A percentile compares a stretch with the other conserved stretches of the same genome.
These are phyloP conservation scores for Andrena camellia DNA, from an alignment of 2,888 invertebrate genomes.

Conservation along the genomic window DNA sequence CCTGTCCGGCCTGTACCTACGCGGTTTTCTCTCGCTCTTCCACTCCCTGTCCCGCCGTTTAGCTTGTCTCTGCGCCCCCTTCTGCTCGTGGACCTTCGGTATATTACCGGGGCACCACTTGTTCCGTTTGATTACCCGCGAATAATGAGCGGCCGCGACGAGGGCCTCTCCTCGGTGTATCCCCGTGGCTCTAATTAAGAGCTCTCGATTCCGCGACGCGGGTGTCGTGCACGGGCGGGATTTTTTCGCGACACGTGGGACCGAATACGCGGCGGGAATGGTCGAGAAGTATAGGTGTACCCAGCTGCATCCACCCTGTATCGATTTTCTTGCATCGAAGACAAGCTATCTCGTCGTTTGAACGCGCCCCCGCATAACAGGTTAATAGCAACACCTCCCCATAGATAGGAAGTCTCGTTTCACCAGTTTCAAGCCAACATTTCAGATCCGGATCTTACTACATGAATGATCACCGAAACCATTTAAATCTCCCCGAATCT, in stretches of 20 bases:
- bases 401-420: too few species aligned
- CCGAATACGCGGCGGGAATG: conserved; percentile 22
- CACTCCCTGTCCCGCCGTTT: conserved; percentile 9
- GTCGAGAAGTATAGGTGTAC: not conserved
- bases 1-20: conserved; percentile 3
- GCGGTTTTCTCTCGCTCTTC: conserved; percentile 13
- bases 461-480: conserved; percentile 6
- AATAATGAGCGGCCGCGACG: conserved; percentile 49
- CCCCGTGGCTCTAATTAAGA: conserved; percentile 44
- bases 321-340: conserved; percentile 8
- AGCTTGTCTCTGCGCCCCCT: conserved; percentile 44
- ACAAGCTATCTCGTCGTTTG: too few species aligned
- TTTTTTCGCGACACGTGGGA: conserved; percentile 17
- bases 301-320: not conserved
- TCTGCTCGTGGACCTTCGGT: conserved; percentile 31
- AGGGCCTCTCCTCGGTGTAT: not conserved
- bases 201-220: conserved; percentile 33
- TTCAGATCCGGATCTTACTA: not conserved
- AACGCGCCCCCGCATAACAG: too few species aligned
- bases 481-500: conserved; percentile 25
- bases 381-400: too few species aligned
- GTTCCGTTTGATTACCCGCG: conserved; percentile 67
- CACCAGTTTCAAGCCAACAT: not conserved
- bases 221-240: not conserved
- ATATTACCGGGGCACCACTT: conserved; percentile 53